Evolutionary conservation across 2,113 vertebrate genomes (phyloP), one percentile per base, ranked within the genome.

Genomic region (Sapayoa aenigma): DNA sequence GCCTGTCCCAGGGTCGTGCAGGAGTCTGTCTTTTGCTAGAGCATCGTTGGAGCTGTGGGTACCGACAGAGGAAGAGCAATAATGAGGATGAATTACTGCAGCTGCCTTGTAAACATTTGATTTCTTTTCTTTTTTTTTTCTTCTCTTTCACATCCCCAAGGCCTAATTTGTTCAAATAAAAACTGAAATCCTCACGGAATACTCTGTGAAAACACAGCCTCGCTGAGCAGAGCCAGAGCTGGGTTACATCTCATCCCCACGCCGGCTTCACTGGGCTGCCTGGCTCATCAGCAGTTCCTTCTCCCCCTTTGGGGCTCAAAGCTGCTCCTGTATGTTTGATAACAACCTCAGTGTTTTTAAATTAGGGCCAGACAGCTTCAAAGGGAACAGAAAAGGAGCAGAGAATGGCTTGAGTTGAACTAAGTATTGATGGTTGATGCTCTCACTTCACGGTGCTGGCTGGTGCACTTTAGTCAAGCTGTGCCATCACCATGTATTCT

Each of bases 151-250:
- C 3, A 8, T 96, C 95, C 89, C 94, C 31, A 53, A 80, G 95
- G 94, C 81, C 95, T 90, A 84, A 89, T 97, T 97, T 97, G 93
- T 82, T 94, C 62, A 76, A 69, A 89, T 93, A 56, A 94, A 95
- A 96, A 25, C 44, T 6, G 6, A 87, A 96, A 85, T 95, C 91
- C 89, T 46, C 47, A 47, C 0, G 15, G 93, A 94, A 39, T 68
- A 25, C 46, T 56, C 62, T 9, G 39, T 42, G 65, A 42, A 89
- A 94, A 56, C 76, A 50, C 33, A 49, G 60, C 15, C 53, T 60
- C 16, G 49, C 55, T 2, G n/a, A 65, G 81, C 9, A 0, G 81
- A 71, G 86, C 27, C 0, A 8, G 41, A 37, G 60, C 44, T 41
- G 60, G 52, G 56, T 41, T 39, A 2, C 7, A 16, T 52, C 53